phyloP scores from a whole-genome alignment of 1,140 invertebrate species.

The Varroa destructor region DNA sequence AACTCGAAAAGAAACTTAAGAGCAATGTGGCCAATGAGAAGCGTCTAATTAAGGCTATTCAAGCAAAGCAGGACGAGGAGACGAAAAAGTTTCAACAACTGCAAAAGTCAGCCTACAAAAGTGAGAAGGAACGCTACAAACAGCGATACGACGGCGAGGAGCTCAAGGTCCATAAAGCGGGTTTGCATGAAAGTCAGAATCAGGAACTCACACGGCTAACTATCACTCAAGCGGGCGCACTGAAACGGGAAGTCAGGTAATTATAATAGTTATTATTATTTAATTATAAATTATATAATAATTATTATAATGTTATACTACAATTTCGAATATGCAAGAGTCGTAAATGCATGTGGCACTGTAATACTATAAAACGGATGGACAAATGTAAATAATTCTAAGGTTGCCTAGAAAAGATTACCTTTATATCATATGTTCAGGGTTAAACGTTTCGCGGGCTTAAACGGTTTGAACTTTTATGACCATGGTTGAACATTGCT shows the following conservation, averaged over 20 bases:
- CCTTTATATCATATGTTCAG: too few relatives aligned
- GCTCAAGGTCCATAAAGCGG: slow-evolving; percentile 40
- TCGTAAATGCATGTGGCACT: too few relatives aligned
- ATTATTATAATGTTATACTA: too few relatives aligned
- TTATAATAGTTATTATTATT: slow-evolving; percentile 33
- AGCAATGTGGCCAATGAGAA: slow-evolving; percentile 77
- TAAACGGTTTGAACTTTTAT: too few relatives aligned
- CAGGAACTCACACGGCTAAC: slow-evolving; percentile 16
- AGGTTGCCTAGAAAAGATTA: too few relatives aligned
- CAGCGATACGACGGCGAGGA: slow-evolving; percentile 29
- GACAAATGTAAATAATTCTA: too few relatives aligned
- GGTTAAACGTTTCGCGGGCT: too few relatives aligned
- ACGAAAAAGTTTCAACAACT: slow-evolving; percentile 72
- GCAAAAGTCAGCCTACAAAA: slow-evolving; percentile 94
- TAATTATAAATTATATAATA: too few relatives aligned
- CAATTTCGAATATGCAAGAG: too few relatives aligned
- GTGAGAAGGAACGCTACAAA: slow-evolving; percentile 86
- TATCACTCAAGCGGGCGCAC: slow-evolving; percentile 34
- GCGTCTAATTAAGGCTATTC: slow-evolving; percentile 83
- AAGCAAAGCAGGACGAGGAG: slow-evolving; percentile 72
- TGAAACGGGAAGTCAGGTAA: slow-evolving; percentile 55
- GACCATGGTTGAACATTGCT: too few relatives aligned
- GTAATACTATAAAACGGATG: too few relatives aligned
- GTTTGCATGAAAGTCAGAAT: slow-evolving; percentile 42
- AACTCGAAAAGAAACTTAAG: slow-evolving; percentile 73